phyloP scores from a whole-genome alignment of 1,140 invertebrate species.

The Metopolophium dirhodum region DNA sequence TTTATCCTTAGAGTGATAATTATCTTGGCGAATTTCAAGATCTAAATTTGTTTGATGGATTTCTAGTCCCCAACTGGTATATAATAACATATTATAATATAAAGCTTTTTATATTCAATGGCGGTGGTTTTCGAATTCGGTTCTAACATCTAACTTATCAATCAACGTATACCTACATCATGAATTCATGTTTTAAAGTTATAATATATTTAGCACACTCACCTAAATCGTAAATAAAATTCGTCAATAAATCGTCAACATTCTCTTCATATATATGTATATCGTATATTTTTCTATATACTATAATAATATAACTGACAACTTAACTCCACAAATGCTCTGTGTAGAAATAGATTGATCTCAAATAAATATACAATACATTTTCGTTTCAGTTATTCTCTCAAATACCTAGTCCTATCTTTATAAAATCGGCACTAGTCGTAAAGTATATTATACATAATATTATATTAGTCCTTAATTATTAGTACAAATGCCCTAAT shows the following conservation, averaged over 20 bases:
- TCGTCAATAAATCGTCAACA: neutral
- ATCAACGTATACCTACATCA: neutral
- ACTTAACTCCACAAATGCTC: neutral
- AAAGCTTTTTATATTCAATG: neutral
- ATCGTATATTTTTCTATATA: too few species aligned
- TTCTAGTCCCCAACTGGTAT: neutral
- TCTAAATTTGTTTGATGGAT: neutral
- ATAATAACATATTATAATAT: neutral
- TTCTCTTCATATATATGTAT: neutral
- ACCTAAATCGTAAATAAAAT: neutral
- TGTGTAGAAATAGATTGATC: neutral
- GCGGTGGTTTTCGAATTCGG: neutral
- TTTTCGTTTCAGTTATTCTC: neutral
- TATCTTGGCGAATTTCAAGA: neutral
- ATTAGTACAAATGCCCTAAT: neutral
- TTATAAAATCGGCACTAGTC: neutral
- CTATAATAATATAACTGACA: neutral
- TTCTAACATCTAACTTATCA: neutral
- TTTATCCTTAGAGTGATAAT: neutral
- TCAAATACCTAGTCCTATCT: neutral
- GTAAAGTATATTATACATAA: neutral
- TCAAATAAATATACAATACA: neutral
- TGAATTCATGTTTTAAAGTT: too few species aligned
- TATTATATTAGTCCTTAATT: neutral
- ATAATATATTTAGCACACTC: neutral